Evolutionary conservation across 2,113 vertebrate species (phyloP).

Genomic region (Verasper variegatus): DNA sequence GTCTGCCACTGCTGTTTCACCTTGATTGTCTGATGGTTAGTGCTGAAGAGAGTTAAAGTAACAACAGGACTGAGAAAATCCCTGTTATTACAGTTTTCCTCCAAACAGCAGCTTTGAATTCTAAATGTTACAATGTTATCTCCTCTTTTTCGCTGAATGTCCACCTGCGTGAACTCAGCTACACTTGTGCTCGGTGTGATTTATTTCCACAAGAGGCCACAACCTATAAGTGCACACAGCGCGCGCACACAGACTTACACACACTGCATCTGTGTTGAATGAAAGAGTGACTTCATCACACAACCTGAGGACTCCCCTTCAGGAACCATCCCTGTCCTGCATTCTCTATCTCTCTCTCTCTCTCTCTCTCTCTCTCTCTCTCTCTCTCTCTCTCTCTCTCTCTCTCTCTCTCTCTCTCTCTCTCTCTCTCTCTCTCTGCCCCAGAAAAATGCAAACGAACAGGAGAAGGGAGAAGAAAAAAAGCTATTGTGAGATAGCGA

Average conservation of each 20-base stretch:
- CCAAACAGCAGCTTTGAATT: slow-evolving; percentile 5
- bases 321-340: slow-evolving; percentile 41
- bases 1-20: background rate
- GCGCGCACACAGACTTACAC: background rate
- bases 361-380: too few relatives aligned
- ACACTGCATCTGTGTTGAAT: slow-evolving; percentile 40
- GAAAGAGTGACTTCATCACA: slow-evolving; percentile 53
- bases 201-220: background rate
- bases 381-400: too few relatives aligned
- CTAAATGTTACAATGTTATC: slow-evolving; percentile 1
- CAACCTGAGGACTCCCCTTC: slow-evolving; percentile 63
- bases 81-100: background rate
- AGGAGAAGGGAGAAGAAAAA: slow-evolving; percentile 38
- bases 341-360: background rate
- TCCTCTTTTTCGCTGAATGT: slow-evolving; percentile 4
- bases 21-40: background rate
- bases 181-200: background rate
- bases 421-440: slow-evolving; percentile 19
- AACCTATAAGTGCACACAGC: background rate
- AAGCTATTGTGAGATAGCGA: slow-evolving; percentile 64
- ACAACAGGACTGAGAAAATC: background rate
- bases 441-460: slow-evolving; percentile 69
- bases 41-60: background rate
- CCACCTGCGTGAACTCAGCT: slow-evolving; percentile 3
- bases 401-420: slow-evolving; percentile 22